Percentiles rank a stretch among this genome's conserved stretches.
Conservation (phyloP, 2,113 vertebrate species). For the Spermophilus dauricus region DNA sequence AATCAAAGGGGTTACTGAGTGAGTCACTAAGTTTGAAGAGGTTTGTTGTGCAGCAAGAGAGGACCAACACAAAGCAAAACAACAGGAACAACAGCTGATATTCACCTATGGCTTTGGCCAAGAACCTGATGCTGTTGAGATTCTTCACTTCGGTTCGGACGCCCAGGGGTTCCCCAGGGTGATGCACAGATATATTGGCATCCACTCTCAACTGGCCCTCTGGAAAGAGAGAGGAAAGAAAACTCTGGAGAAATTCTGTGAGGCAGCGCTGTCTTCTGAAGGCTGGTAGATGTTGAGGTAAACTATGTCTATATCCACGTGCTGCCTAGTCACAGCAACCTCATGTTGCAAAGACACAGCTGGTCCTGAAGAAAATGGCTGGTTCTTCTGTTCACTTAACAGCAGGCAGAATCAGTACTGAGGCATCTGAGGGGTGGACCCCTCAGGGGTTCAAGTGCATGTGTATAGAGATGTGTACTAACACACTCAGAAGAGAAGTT, state of each 20-base stretch:
- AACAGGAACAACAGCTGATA: neutral
- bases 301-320: neutral
- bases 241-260: neutral
- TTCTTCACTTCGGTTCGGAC: conserved; percentile 98
- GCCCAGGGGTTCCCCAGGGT: conserved; percentile 93
- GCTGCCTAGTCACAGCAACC: neutral
- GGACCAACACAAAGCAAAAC: neutral
- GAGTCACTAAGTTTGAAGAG: neutral
- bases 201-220: conserved; percentile 99
- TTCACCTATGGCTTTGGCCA: conserved; percentile 96
- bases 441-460: neutral
- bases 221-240: conserved; percentile 76
- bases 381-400: neutral
- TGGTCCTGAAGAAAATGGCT: neutral
- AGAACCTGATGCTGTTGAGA: conserved; percentile 96
- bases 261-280: neutral
- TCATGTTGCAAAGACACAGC: neutral
- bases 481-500: neutral
- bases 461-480: neutral
- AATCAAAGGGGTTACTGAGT: neutral
- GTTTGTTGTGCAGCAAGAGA: neutral
- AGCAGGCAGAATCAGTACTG: neutral
- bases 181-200: conserved; percentile 97
- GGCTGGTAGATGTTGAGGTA: neutral
- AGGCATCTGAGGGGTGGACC: neutral